A percentile compares a stretch with the other conserved stretches of the same genome.
phyloP scores from a whole-genome alignment of 2,888 invertebrate species.

The Diaphora mendica region DNA sequence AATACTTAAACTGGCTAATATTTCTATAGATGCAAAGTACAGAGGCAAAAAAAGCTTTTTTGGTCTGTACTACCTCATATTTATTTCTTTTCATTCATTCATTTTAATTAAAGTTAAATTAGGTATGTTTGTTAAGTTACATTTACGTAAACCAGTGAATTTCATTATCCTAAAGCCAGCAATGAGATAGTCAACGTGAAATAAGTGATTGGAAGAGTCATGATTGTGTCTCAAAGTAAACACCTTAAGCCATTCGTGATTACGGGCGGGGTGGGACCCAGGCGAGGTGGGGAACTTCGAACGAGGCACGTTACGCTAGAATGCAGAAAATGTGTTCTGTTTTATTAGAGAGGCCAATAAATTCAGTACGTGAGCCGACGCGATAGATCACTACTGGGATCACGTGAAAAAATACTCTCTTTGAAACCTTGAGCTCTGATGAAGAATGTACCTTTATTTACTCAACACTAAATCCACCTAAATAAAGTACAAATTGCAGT shows the following conservation, averaged over 20 bases:
- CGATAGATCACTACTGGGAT: conserved; percentile 60
- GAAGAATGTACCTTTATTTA: conserved; percentile 10
- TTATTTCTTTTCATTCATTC: too few species aligned
- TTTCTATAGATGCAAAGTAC: neutral
- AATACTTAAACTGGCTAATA: neutral
- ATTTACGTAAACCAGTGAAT: neutral
- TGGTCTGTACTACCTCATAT: neutral
- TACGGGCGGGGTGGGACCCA: conserved; percentile 43
- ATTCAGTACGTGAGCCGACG: conserved; percentile 77
- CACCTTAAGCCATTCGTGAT: conserved; percentile 58
- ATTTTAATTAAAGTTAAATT: neutral
- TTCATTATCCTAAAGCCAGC: conserved; percentile 30
- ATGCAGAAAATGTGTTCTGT: conserved; percentile 81
- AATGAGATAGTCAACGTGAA: conserved; percentile 28
- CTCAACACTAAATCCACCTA: neutral
- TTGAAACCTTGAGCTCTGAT: conserved; percentile 28
- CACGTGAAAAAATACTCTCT: conserved; percentile 63
- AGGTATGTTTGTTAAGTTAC: neutral
- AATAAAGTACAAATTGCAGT: neutral
- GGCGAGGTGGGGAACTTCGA: conserved; percentile 7
- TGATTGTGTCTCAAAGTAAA: conserved; percentile 54
- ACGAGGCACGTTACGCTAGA: conserved; percentile 60
- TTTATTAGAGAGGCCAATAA: conserved; percentile 81
- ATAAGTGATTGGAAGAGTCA: conserved; percentile 48
- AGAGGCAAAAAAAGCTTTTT: neutral